These are phyloP conservation scores for Acrocephalus arundinaceus DNA, from an alignment of 2,113 vertebrate species.

Conservation along the genomic window DNA sequence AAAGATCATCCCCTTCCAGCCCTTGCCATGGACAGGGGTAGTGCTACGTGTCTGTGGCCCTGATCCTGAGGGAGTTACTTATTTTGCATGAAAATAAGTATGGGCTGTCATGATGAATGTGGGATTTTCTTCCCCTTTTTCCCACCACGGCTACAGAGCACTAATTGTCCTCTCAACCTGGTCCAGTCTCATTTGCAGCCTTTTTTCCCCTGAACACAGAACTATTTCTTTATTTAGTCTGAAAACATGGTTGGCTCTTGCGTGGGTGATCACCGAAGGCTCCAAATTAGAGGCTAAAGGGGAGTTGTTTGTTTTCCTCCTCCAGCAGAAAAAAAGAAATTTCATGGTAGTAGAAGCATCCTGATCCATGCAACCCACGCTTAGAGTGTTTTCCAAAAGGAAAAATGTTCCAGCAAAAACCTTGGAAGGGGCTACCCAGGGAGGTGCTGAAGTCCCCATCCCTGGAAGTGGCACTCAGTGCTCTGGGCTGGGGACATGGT, in stretches of 20 bases:
- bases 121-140: neutral
- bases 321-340: neutral
- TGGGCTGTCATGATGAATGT: neutral
- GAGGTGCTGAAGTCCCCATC: neutral
- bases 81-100: neutral
- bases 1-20: neutral
- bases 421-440: neutral
- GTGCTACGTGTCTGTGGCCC: neutral
- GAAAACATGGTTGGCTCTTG: neutral
- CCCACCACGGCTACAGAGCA: accelerated
- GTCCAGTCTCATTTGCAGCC: neutral
- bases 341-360: neutral
- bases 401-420: neutral
- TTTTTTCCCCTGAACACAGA: neutral
- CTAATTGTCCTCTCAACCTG: neutral
- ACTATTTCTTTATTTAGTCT: neutral
- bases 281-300: neutral
- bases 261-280: neutral
- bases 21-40: too few species aligned
- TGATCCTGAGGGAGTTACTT: accelerated
- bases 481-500: neutral
- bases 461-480: neutral
- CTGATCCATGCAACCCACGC: accelerated
- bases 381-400: neutral
- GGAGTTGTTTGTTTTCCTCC: neutral